A percentile compares a stretch with the other conserved stretches of the same genome.
Evolutionary conservation across 1,140 invertebrate genomes (phyloP).

Genomic region (Danaus melanippus): DNA sequence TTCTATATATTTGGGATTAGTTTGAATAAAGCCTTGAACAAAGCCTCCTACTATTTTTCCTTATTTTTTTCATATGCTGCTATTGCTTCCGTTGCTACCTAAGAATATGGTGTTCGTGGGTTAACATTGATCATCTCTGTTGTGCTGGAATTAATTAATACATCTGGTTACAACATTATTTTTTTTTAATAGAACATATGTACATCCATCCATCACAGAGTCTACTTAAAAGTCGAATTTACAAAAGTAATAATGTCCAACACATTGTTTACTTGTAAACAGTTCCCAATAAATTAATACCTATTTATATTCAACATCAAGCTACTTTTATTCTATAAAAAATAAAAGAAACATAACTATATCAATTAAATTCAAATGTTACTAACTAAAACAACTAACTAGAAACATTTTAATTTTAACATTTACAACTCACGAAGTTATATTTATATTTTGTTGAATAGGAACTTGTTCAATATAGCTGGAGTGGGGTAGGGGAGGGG

Average conservation of each 20-base stretch:
- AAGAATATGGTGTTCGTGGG: slow-evolving; percentile 81
- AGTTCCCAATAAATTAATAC: not conserved
- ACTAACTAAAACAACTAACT: not conserved
- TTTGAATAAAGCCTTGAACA: no score
- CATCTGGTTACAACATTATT: slow-evolving; percentile 1
- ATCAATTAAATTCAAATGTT: no score
- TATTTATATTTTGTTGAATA: slow-evolving; percentile 19
- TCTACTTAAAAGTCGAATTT: no score
- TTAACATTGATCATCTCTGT: slow-evolving; percentile 88
- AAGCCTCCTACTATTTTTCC: no score
- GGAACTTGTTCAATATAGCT: slow-evolving; percentile 31
- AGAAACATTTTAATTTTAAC: slow-evolving; percentile 4
- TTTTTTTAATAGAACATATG: no score
- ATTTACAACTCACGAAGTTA: slow-evolving; percentile 31
- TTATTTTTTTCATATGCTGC: no score
- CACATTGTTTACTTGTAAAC: not conserved
- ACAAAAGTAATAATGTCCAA: no score
- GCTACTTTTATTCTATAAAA: slow-evolving; percentile 1
- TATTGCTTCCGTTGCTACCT: slow-evolving; percentile 25
- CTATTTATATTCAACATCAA: slow-evolving; percentile 1
- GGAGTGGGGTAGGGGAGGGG: slow-evolving; percentile 29
- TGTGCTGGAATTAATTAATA: slow-evolving; percentile 74
- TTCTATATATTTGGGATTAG: no score
- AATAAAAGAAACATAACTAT: not conserved
- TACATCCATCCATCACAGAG: no score